Conservation (phyloP, 2,797 vertebrate genomes). For the Smutsia temminckii region DNA sequence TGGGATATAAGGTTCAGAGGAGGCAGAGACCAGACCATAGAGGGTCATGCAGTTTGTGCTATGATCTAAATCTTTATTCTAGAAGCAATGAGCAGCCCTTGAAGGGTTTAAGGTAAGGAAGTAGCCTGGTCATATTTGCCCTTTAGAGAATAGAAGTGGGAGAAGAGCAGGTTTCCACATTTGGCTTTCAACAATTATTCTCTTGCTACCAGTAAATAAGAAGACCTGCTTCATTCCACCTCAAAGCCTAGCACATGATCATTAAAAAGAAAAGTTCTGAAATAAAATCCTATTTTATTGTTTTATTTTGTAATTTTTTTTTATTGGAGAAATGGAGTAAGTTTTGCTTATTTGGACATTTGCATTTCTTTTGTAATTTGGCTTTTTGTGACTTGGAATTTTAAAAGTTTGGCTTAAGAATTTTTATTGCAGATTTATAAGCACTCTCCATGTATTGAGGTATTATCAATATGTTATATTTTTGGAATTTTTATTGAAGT, state of each 20-base stretch:
- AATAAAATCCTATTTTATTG: background rate
- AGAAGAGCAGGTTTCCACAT: background rate
- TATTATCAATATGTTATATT: background rate
- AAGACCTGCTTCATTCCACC: background rate
- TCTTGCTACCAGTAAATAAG: background rate
- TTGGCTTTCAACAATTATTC: background rate
- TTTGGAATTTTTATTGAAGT: background rate
- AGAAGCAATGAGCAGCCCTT: background rate
- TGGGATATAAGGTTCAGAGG: background rate
- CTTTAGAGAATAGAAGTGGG: background rate
- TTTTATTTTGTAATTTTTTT: background rate
- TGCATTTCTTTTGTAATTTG: background rate
- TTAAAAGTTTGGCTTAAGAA: background rate
- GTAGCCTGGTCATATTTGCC: background rate
- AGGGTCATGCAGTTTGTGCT: background rate
- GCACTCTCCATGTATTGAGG: background rate
- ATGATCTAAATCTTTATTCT: background rate
- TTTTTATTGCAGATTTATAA: conserved; percentile 17
- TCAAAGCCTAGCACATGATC: background rate
- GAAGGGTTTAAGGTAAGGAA: background rate
- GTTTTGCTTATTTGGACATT: background rate
- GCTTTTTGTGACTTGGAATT: background rate
- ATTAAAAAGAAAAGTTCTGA: background rate
- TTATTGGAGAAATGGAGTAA: background rate
- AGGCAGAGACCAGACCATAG: background rate